Evolutionary conservation across 2,888 invertebrate genomes (phyloP).

Genomic region (Nomada hirtipes): DNA sequence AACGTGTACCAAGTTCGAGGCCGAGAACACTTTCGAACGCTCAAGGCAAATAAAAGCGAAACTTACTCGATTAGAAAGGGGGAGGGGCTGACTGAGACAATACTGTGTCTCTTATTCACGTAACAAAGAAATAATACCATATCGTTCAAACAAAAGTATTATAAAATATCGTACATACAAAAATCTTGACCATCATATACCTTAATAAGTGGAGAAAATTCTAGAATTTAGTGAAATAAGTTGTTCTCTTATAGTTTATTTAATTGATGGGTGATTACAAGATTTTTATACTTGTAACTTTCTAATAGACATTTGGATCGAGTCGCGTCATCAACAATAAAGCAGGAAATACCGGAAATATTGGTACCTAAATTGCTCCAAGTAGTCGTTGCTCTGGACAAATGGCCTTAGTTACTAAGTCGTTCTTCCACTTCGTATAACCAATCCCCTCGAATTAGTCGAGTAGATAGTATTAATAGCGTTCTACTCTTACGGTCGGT

Average conservation of each 20-base stretch:
- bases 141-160: too few species aligned
- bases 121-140: not conserved
- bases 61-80: not conserved
- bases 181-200: too few species aligned
- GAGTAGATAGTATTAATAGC: constrained; percentile 39
- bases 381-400: constrained; percentile 31
- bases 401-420: constrained; percentile 41
- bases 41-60: not conserved
- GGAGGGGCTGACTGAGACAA: not conserved
- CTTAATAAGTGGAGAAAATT: too few species aligned
- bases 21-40: not conserved
- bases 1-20: not conserved
- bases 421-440: constrained; percentile 46
- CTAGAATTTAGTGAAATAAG: too few species aligned
- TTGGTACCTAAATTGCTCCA: constrained; percentile 27
- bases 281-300: too few species aligned
- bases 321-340: constrained; percentile 7
- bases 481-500: constrained; percentile 11
- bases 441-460: constrained; percentile 52
- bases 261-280: not conserved
- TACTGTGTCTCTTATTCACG: not conserved
- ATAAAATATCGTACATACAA: too few species aligned
- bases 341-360: constrained; percentile 18
- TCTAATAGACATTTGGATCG: not conserved
- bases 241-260: not conserved